Base-by-base conservation (phyloP, 35 echinoderm and acorn worm species). In the Ophioderma brevispina region DNA sequence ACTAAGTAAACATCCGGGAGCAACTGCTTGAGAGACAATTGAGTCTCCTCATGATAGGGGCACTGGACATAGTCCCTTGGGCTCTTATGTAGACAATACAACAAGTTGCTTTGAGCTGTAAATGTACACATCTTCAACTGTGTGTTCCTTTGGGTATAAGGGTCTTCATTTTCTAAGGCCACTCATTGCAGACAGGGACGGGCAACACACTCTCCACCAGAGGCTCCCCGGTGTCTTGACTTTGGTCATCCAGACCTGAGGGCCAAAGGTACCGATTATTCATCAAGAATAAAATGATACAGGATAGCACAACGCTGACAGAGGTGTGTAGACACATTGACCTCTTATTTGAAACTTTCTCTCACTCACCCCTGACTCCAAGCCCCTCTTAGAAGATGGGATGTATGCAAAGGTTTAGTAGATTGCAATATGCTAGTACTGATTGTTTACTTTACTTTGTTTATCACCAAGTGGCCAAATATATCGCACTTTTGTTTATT, bases 1-100 rank as follows among this genome's bases (percentile, higher is more conserved):
- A n/a, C n/a, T n/a, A n/a, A n/a, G 39, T 87, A 82, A 4, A 95
- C 40, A 85, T 95, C 93, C 0, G 93, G 93, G 2, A 95, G 79
- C 6, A 95, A 84, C 36, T 36, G 39, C 30, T 13, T 52, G 15
- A 85, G n/a, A 32, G 43, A 28, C 35, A 85, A 85, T 1, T 5
- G 25, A 23, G 25, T 40, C 11, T 32, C 31, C 19, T 23, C 10
- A 31, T 70, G 59, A 30, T 31, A 13, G 13, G 83, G 83, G 36
- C 83, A 85, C 33, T 85, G 49, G 49, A 64, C 83, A 25, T 85
- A n/a, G 31, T 23, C 70, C 83, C 1, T 33, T 32, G 28, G 49
- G 28, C 36, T 63, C 36, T 37, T 64, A 21, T 4, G 55, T 85
- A 17, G 55, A 49, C 0, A 37, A 14, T 37, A 85, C 23, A 63